A percentile compares a stretch with the other conserved stretches of the same genome.
Evolutionary conservation across 2,888 invertebrate genomes (phyloP).

Genomic region (Ommatoiulus sabulosus): DNA sequence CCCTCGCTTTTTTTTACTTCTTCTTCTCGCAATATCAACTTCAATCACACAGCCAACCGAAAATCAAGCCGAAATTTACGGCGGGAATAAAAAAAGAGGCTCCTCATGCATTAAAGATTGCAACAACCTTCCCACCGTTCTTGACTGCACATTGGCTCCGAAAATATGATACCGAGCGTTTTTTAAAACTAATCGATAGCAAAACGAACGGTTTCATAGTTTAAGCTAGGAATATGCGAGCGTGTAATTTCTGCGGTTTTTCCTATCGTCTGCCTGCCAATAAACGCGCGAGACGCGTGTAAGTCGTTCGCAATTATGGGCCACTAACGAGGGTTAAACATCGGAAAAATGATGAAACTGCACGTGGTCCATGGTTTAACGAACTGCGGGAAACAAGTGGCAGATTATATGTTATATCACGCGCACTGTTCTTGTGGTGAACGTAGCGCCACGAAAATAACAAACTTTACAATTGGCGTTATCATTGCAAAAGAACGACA

Average conservation of each 20-base stretch:
- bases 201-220: conserved; percentile 29
- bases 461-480: too few species aligned
- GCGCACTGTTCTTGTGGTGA: too few species aligned
- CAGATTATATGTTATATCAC: neutral
- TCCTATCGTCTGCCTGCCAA: neutral
- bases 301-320: neutral
- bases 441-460: too few species aligned
- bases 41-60: conserved; percentile 44
- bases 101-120: conserved; percentile 48
- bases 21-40: conserved; percentile 43
- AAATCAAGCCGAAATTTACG: conserved; percentile 47
- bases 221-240: neutral
- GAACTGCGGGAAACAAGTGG: neutral
- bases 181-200: conserved; percentile 15
- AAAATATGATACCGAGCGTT: conserved; percentile 23
- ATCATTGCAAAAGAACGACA: too few species aligned
- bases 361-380: neutral
- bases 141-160: conserved; percentile 9
- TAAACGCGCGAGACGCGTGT: neutral
- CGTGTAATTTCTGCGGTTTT: conserved; percentile 16
- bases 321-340: neutral
- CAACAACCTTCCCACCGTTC: conserved; percentile 11
- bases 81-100: conserved; percentile 18
- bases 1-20: conserved; percentile 26
- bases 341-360: neutral